phyloP scores from a whole-genome alignment of 2,888 invertebrate species.

The Tiliacea citrago region DNA sequence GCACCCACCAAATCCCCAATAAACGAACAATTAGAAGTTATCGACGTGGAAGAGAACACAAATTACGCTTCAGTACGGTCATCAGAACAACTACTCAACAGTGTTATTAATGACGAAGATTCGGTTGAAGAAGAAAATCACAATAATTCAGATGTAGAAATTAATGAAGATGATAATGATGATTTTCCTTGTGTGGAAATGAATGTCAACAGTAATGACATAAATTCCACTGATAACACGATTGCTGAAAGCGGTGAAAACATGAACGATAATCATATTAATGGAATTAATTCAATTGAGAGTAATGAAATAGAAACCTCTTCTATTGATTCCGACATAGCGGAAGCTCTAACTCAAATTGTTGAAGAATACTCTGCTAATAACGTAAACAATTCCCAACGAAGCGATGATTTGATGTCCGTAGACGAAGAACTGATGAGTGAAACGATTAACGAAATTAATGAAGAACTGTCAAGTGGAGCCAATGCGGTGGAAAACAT shows the following conservation, averaged over 20 bases:
- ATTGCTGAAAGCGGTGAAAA: neutral
- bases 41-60: conserved; percentile 28
- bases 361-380: conserved; percentile 75
- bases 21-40: conserved; percentile 1
- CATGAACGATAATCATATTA: neutral
- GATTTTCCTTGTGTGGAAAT: conserved; percentile 22
- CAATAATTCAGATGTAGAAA: conserved; percentile 52
- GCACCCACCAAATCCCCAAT: neutral
- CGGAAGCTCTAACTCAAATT: conserved; percentile 83
- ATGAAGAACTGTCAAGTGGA: conserved; percentile 70
- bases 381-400: conserved; percentile 57
- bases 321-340: conserved; percentile 73
- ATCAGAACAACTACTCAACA: conserved; percentile 75
- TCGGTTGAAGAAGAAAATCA: conserved; percentile 19
- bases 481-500: conserved; percentile 67
- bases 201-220: conserved; percentile 4
- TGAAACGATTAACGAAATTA: conserved; percentile 82
- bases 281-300: conserved; percentile 7
- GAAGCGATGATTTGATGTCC: conserved; percentile 68
- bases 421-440: conserved; percentile 78
- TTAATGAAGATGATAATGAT: conserved; percentile 33
- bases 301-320: conserved; percentile 46
- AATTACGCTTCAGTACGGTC: conserved; percentile 70
- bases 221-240: neutral
- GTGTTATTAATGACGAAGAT: conserved; percentile 65